Evolutionary conservation across 2,888 invertebrate species (phyloP).

Genomic region (Acanthosoma haemorrhoidale): DNA sequence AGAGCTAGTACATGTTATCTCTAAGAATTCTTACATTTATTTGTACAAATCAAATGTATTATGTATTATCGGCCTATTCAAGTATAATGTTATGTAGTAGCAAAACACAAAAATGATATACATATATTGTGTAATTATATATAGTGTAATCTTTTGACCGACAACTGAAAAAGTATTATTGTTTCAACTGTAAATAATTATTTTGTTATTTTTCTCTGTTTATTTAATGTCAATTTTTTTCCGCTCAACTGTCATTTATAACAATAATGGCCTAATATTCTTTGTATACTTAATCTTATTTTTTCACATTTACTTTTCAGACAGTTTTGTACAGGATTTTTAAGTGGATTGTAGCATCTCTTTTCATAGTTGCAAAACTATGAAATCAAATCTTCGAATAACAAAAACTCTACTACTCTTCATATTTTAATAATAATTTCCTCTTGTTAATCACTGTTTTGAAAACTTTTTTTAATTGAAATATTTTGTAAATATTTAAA

Average conservation of each 20-base stretch:
- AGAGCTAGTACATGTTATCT: neutral
- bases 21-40: constrained; percentile 11
- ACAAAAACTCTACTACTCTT: no score
- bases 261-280: constrained; percentile 10
- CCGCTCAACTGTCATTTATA: constrained; percentile 6
- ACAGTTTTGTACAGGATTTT: no score
- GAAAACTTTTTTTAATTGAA: neutral
- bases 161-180: neutral
- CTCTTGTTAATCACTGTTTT: no score
- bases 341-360: no score
- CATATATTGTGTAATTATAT: neutral
- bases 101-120: constrained; percentile 14
- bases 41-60: neutral
- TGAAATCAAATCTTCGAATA: no score
- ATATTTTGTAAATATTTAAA: neutral
- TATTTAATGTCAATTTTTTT: neutral
- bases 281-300: no score
- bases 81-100: constrained; percentile 19
- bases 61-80: constrained; percentile 22
- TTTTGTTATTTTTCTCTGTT: neutral
- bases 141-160: neutral
- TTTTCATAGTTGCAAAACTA: no score
- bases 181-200: neutral
- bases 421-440: no score
- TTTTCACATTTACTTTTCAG: no score